Evolutionary conservation across 2,888 invertebrate genomes (phyloP).

Genomic region (Melikaiella ostensackeni): DNA sequence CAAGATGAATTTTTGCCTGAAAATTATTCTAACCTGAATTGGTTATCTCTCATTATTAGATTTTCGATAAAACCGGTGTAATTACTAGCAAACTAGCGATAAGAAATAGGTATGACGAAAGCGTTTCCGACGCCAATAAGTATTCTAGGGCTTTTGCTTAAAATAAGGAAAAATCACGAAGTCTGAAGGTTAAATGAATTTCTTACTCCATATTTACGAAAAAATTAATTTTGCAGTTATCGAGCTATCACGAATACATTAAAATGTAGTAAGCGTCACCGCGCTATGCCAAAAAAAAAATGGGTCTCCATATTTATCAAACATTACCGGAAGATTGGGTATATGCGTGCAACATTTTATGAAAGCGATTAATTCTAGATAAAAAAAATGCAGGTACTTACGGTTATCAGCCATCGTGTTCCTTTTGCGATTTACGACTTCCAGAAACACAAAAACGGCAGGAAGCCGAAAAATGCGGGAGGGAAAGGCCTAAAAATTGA

Average conservation of each 20-base stretch:
- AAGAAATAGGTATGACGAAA: background rate
- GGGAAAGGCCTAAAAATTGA: constrained; percentile 2
- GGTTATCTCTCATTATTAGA: background rate
- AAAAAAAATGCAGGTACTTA: constrained; percentile 60
- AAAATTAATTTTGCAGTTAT: background rate
- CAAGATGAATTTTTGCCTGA: background rate
- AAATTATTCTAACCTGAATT: background rate
- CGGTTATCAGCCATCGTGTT: constrained; percentile 73
- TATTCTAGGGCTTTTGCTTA: background rate
- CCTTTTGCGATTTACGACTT: constrained; percentile 42
- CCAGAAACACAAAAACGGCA: constrained; percentile 28
- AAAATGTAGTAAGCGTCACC: constrained; percentile 8
- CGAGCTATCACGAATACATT: background rate
- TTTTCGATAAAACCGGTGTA: background rate
- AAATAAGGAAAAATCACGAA: background rate
- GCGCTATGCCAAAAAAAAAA: background rate
- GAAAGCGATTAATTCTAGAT: constrained; percentile 11
- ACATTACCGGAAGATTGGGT: constrained; percentile 5
- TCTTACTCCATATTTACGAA: background rate
- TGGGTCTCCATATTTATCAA: constrained; percentile 26
- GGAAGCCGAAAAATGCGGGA: constrained; percentile 14
- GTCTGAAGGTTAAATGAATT: background rate
- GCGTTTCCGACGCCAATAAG: background rate
- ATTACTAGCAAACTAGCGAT: background rate
- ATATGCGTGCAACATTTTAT: background rate